Conservation (phyloP, 1,140 invertebrate species). For the Trachymyrmex cornetzi region DNA sequence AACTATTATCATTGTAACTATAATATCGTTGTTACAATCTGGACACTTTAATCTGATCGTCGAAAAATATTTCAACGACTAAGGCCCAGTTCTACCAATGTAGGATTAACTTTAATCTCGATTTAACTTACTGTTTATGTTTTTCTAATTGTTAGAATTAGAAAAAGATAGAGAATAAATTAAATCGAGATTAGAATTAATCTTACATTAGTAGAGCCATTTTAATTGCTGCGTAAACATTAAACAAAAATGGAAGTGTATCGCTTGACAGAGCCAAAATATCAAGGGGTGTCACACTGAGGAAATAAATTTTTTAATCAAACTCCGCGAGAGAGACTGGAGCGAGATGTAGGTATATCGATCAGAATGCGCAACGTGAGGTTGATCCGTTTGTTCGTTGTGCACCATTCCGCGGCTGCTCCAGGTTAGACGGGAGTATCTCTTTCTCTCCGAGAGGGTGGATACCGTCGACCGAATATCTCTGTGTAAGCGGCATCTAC, state of each 20-base stretch:
- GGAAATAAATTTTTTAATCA: constrained; percentile 59
- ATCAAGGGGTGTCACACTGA: neutral
- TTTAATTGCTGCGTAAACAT: neutral
- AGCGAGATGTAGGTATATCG: constrained; percentile 26
- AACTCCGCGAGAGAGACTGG: constrained; percentile 23
- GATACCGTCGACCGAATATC: constrained; percentile 29
- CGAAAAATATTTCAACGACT: neutral
- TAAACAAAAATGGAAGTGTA: neutral
- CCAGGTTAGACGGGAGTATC: constrained; percentile 41
- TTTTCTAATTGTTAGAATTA: too few species aligned
- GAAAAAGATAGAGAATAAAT: too few species aligned
- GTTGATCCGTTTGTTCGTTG: constrained; percentile 44
- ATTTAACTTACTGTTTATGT: too few species aligned
- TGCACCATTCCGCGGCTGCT: constrained; percentile 27
- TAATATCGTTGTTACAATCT: neutral
- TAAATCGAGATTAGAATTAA: too few species aligned
- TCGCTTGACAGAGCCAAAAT: neutral
- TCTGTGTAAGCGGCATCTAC: constrained; percentile 65
- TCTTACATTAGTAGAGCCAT: neutral
- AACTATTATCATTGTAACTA: neutral
- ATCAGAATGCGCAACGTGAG: constrained; percentile 42
- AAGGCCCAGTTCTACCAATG: too few species aligned
- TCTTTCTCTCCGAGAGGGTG: constrained; percentile 34
- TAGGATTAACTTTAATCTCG: too few species aligned
- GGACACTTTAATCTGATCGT: neutral